Evolutionary conservation across 1,140 invertebrate genomes (phyloP).

Genomic region (Drosophila pandora): DNA sequence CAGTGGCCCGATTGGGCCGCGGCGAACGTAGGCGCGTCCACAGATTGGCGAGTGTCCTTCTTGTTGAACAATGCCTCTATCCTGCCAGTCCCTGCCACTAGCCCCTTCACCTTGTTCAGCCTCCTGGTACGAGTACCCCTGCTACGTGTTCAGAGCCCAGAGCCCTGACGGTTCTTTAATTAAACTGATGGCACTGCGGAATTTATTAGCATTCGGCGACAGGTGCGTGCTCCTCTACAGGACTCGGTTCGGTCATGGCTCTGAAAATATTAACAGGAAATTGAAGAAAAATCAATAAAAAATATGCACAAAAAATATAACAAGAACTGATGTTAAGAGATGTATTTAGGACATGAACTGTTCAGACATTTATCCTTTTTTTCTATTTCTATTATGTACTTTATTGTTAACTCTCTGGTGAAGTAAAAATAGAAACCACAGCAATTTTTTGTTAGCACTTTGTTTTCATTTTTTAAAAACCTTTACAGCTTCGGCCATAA

Average conservation of each 20-base stretch:
- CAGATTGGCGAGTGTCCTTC: constrained; percentile 76
- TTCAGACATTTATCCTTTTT: no score
- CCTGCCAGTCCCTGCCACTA: neutral
- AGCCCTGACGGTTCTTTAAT: constrained; percentile 39
- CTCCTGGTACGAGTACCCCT: constrained; percentile 25
- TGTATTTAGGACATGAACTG: no score
- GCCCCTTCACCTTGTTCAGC: constrained; percentile 12
- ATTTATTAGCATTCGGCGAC: constrained; percentile 47
- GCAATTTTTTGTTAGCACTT: neutral
- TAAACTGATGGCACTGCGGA: constrained; percentile 34
- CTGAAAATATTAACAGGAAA: constrained; percentile 38
- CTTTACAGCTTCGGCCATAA: constrained; percentile 25
- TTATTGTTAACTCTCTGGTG: no score
- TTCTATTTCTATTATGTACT: no score
- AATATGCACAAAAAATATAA: neutral
- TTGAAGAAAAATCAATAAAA: constrained; percentile 26
- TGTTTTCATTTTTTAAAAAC: constrained; percentile 1
- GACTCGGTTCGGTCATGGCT: constrained; percentile 17
- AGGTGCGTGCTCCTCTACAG: constrained; percentile 40
- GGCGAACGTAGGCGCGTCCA: constrained; percentile 83
- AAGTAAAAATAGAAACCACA: neutral
- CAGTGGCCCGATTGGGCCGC: constrained; percentile 83
- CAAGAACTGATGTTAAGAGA: no score
- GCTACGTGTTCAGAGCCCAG: constrained; percentile 3
- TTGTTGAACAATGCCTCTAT: constrained; percentile 36